Evolutionary conservation across 2,113 vertebrate species (phyloP).

Genomic region (Neofelis nebulosa): DNA sequence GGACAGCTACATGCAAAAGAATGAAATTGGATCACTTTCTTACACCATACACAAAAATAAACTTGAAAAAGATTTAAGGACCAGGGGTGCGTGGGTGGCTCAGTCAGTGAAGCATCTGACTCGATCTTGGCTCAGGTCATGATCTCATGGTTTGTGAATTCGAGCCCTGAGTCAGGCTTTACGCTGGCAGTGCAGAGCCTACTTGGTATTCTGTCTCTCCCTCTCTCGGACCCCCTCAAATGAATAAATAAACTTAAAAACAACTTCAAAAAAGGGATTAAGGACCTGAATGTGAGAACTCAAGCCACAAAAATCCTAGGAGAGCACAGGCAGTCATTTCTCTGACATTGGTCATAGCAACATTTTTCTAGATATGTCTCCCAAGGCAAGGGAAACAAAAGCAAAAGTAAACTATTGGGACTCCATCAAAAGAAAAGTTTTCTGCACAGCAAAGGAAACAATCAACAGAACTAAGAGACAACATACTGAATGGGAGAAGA

Average conservation of each 20-base stretch:
- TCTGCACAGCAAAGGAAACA: not conserved
- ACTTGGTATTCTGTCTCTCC: no score
- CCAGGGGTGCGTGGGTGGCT: no score
- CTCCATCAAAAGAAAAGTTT: not conserved
- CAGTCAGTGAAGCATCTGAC: no score
- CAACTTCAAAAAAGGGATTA: no score
- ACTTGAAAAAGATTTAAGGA: not conserved
- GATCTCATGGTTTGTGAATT: no score
- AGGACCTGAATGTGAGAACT: not conserved
- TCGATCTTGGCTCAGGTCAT: no score
- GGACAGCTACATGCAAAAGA: not conserved
- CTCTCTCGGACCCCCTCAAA: no score
- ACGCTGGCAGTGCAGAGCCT: no score
- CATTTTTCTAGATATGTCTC: not conserved
- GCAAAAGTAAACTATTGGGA: not conserved
- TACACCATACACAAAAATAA: not conserved
- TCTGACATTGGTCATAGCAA: not conserved
- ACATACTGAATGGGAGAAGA: not conserved
- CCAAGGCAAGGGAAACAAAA: not conserved
- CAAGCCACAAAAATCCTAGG: not conserved
- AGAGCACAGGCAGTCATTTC: not conserved
- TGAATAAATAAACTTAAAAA: not conserved
- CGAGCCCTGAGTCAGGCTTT: no score
- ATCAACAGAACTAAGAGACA: not conserved
- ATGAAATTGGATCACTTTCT: not conserved